Evolutionary conservation across 2,888 invertebrate genomes (phyloP).

Genomic region (Yponomeuta malinellus): DNA sequence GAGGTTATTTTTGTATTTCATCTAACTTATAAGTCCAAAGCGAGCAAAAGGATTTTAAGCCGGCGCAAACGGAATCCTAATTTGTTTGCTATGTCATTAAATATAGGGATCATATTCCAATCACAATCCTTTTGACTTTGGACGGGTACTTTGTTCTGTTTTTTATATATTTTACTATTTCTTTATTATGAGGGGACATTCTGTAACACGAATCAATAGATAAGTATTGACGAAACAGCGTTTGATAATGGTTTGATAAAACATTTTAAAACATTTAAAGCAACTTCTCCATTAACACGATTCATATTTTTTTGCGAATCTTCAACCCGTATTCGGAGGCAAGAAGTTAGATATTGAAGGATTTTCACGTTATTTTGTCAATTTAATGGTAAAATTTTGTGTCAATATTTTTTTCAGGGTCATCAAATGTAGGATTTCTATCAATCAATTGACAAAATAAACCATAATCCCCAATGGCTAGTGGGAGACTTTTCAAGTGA

Average conservation of each 20-base stretch:
- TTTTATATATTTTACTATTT: too few species aligned
- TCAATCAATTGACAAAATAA: conserved; percentile 2
- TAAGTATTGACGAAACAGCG: conserved; percentile 38
- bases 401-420: not conserved
- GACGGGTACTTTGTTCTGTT: conserved; percentile 42
- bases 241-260: conserved; percentile 28
- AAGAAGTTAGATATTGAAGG: not conserved
- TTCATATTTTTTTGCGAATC: not conserved
- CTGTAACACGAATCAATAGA: conserved; percentile 40
- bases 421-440: not conserved
- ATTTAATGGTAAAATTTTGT: not conserved
- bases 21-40: conserved; percentile 1
- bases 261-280: conserved; percentile 48
- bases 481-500: conserved; percentile 1
- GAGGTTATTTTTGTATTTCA: not conserved
- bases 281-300: conserved; percentile 27
- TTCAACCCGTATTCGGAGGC: not conserved
- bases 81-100: conserved; percentile 15
- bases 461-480: not conserved
- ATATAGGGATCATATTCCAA: conserved; percentile 22
- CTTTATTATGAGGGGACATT: not conserved
- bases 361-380: not conserved
- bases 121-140: conserved; percentile 41
- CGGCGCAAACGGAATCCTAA: not conserved
- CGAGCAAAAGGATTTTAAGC: not conserved